Evolutionary conservation across 92 coral and sea anemone genomes (phyloP).

Genomic region (Phymanthus crucifer): DNA sequence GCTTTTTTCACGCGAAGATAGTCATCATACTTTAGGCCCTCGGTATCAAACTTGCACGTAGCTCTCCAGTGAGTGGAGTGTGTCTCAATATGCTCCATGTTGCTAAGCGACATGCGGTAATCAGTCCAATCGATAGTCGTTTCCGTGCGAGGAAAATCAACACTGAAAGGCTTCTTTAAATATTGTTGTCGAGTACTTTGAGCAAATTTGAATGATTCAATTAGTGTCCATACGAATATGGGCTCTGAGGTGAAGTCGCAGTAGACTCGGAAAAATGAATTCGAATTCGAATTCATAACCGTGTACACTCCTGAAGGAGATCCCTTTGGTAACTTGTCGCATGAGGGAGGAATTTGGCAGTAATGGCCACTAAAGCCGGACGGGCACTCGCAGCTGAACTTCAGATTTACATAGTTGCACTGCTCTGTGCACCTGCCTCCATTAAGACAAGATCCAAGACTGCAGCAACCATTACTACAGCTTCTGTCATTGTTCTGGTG

Average conservation of each 20-base stretch:
- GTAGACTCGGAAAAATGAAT: too few relatives aligned
- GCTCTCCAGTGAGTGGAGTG: constrained; percentile 17
- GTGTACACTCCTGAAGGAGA: not conserved
- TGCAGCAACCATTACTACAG: not conserved
- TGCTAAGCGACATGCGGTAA: constrained; percentile 10
- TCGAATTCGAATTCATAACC: too few relatives aligned
- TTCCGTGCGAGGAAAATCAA: not conserved
- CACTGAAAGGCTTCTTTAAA: not conserved
- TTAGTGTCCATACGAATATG: constrained; percentile 28
- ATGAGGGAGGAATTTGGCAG: not conserved
- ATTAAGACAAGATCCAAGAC: not conserved
- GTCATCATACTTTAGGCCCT: constrained; percentile 17
- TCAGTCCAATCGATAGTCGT: not conserved
- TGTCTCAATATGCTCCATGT: constrained; percentile 26
- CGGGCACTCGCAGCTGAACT: not conserved
- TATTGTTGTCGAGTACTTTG: not conserved
- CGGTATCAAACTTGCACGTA: constrained; percentile 29
- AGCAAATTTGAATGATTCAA: constrained; percentile 31
- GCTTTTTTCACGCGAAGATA: constrained; percentile 24
- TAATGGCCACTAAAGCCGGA: not conserved
- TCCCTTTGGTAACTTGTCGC: not conserved
- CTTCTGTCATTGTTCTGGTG: not conserved
- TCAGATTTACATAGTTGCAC: not conserved
- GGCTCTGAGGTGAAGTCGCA: constrained; percentile 28
- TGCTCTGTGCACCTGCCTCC: not conserved